Evolutionary conservation across 2,797 vertebrate species (phyloP).

Genomic region (Melanotaenia trifasciata): DNA sequence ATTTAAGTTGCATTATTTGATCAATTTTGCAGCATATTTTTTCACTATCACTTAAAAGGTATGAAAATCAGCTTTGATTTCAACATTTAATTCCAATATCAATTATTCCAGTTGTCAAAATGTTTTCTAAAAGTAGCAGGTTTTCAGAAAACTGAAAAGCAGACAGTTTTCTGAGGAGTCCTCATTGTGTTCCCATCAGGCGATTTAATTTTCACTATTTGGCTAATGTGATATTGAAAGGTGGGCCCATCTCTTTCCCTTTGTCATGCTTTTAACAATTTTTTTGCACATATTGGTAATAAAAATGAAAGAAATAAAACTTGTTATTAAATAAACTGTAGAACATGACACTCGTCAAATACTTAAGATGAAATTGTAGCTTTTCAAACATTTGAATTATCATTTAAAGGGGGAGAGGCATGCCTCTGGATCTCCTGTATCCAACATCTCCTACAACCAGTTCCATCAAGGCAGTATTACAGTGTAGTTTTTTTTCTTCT

Average conservation of each 20-base stretch:
- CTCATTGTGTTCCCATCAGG: neutral
- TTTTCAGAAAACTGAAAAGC: neutral
- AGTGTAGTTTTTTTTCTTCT: neutral
- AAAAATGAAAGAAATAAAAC: neutral
- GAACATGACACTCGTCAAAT: neutral
- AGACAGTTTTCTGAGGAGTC: neutral
- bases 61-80: neutral
- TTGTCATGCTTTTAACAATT: neutral
- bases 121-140: neutral
- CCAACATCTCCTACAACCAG: neutral
- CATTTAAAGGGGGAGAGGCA: neutral
- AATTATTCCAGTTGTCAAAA: neutral
- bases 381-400: neutral
- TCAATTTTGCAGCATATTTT: neutral
- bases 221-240: neutral
- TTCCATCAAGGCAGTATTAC: conserved; percentile 2
- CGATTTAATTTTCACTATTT: neutral
- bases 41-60: neutral
- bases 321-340: conserved; percentile 4
- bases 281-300: neutral
- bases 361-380: neutral
- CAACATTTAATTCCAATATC: neutral
- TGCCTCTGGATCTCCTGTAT: conserved; percentile 4
- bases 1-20: neutral
- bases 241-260: neutral